These are phyloP conservation scores for Agrilus mali DNA, from an alignment of 2,888 invertebrate genomes.

Conservation along the genomic window DNA sequence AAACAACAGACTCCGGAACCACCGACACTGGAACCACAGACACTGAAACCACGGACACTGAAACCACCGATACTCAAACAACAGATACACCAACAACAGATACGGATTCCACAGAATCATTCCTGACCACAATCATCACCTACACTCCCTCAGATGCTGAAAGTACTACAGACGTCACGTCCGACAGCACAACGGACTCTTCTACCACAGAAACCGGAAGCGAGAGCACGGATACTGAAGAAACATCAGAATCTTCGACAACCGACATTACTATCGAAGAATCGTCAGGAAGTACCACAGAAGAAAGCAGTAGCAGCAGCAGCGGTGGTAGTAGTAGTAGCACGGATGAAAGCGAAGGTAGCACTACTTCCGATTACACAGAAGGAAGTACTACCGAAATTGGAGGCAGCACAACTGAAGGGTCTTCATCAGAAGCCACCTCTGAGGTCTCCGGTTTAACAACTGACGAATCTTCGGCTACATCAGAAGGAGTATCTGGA, in stretches of 20 bases:
- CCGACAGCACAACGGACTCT: not conserved
- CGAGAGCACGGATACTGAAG: constrained; percentile 8
- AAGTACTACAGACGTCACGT: constrained; percentile 4
- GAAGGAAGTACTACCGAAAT: constrained; percentile 16
- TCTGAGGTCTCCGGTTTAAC: constrained; percentile 12
- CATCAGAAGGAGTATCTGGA: constrained; percentile 6
- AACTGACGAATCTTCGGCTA: constrained; percentile 14
- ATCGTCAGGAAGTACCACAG: constrained; percentile 5
- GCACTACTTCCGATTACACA: constrained; percentile 20
- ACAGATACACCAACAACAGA: constrained; percentile 9
- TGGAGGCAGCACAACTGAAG: constrained; percentile 18
- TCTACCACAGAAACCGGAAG: too few species aligned
- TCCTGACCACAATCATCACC: not conserved
- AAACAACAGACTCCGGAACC: constrained; percentile 11
- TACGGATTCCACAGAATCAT: not conserved
- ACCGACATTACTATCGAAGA: constrained; percentile 6
- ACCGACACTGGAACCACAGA: constrained; percentile 4
- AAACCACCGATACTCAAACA: constrained; percentile 8
- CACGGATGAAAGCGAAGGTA: constrained; percentile 11
- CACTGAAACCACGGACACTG: constrained; percentile 1
- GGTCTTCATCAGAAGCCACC: constrained; percentile 10
- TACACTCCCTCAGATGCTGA: not conserved
- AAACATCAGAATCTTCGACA: constrained; percentile 5
- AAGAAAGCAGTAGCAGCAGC: constrained; percentile 4
- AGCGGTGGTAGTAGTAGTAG: constrained; percentile 1